Evolutionary conservation across 2,797 vertebrate species (phyloP), one percentile per base, ranked within the genome.

Genomic region (Botia kubotai): DNA sequence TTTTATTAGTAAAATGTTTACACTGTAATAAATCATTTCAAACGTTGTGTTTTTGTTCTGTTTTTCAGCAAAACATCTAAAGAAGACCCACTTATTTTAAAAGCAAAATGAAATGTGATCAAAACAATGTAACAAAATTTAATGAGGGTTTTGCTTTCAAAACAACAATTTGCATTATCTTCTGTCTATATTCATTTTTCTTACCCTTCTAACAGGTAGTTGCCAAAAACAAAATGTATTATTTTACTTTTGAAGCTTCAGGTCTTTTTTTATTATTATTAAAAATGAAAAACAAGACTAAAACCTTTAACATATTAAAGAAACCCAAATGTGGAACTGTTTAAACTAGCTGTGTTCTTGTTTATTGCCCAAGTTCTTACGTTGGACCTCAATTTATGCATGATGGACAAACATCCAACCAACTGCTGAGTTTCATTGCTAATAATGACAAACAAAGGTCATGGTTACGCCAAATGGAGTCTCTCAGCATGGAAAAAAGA

Each of bases 401-500:
- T 76, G 48, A 58, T 62, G 74, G 50, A 74, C 62, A 78, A 52
- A 19, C 17, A 16, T 76, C 65, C 39, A 53, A 71, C 55, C 73
- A 48, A 43, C 33, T 63, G 36, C 43, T 39, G 23, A 58, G 21
- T 79, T 86, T 23, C 26, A 78, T 75, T 26, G 19, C 29, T 82
- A 73, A 77, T 66, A 74, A 74, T 50, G 72, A 86, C 26, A 74
- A 70, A 77, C 67, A 71, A 19, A 83, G 57, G 80, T 72, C 81
- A 75, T 70, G 77, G 66, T 60, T 82, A 72, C 65, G 16, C 67
- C 70, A 77, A 72, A 82, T 33, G 39, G 39, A 50, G 58, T 52
- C 80, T 57, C 74, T 74, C 87, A 75, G 83, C 82, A 52, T 78
- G 81, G 80, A 84, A 87, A 90, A 87, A 86, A 60, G 69, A 73